Evolutionary conservation across 1,140 invertebrate genomes (phyloP).

Genomic region (Halesus radiatus): DNA sequence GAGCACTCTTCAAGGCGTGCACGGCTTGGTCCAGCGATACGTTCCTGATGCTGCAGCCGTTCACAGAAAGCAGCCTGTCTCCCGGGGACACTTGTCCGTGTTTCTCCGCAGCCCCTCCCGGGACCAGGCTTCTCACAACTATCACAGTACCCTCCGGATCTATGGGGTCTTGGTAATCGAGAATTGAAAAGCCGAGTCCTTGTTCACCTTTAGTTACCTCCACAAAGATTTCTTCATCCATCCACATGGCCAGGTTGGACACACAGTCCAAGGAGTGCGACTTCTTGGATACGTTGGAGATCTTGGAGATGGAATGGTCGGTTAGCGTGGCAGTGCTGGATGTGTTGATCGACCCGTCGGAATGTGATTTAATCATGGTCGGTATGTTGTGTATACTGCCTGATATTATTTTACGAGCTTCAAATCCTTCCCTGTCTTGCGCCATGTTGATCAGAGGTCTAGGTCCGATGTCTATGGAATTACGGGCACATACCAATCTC

Average conservation of each 20-base stretch:
- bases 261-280: slow-evolving; percentile 94
- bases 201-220: slow-evolving; percentile 90
- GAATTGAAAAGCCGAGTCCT: slow-evolving; percentile 94
- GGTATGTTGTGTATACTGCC: slow-evolving; percentile 81
- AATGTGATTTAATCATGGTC: slow-evolving; percentile 88
- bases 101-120: slow-evolving; percentile 90
- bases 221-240: slow-evolving; percentile 87
- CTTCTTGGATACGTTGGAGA: slow-evolving; percentile 67
- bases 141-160: slow-evolving; percentile 93
- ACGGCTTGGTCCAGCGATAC: slow-evolving; percentile 92
- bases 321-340: slow-evolving; percentile 79
- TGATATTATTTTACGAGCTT: slow-evolving; percentile 82
- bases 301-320: slow-evolving; percentile 74
- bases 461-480: slow-evolving; percentile 70
- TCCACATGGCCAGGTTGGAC: slow-evolving; percentile 93
- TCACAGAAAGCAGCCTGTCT: slow-evolving; percentile 90
- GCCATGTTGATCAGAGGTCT: slow-evolving; percentile 81
- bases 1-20: slow-evolving; percentile 88
- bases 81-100: slow-evolving; percentile 92
- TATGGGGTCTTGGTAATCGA: slow-evolving; percentile 94
- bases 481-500: slow-evolving; percentile 83
- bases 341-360: slow-evolving; percentile 86
- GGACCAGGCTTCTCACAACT: slow-evolving; percentile 93
- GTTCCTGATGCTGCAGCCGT: slow-evolving; percentile 88
- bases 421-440: slow-evolving; percentile 83